phyloP scores from a whole-genome alignment of 2,797 vertebrate species.

The Percopsis omiscomaycus region DNA sequence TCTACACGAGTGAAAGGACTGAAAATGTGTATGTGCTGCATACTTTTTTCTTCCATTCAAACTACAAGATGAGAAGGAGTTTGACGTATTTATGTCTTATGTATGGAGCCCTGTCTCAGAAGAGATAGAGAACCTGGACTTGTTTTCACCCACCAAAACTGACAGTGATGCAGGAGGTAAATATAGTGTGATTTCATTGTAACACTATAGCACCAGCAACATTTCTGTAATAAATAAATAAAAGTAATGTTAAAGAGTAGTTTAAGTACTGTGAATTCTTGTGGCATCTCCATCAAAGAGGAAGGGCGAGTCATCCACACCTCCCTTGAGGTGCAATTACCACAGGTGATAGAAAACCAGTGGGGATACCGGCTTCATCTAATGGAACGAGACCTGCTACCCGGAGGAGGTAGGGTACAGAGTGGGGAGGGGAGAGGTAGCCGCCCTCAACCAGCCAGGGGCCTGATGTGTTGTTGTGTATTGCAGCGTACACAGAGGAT shows the following conservation, averaged over 20 bases:
- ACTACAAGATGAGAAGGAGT: conserved; percentile 81
- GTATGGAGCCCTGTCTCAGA: conserved; percentile 58
- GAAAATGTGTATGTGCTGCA: neutral
- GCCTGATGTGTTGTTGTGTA: conserved; percentile 20
- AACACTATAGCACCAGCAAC: neutral
- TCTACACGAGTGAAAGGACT: neutral
- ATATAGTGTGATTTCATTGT: neutral
- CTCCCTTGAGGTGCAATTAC: conserved; percentile 70
- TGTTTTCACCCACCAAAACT: neutral
- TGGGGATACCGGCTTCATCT: conserved; percentile 87
- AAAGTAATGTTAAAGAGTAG: neutral
- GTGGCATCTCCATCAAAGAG: conserved; percentile 15
- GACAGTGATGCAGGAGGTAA: conserved; percentile 29
- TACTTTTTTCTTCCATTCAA: conserved; percentile 2
- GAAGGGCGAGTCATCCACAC: conserved; percentile 4
- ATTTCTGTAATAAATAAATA: neutral
- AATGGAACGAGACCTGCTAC: conserved; percentile 85
- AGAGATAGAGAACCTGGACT: neutral
- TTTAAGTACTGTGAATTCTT: neutral
- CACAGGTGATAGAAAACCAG: conserved; percentile 81
- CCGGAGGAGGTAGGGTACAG: conserved; percentile 84
- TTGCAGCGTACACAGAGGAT: conserved; percentile 85
- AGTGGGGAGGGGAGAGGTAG: neutral
- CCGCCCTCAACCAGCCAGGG: neutral
- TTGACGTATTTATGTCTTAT: conserved; percentile 87